Percentiles rank a stretch among this genome's conserved stretches.
These are phyloP conservation scores for Trachymyrmex cornetzi DNA, from an alignment of 1,140 invertebrate genomes.

Conservation along the genomic window DNA sequence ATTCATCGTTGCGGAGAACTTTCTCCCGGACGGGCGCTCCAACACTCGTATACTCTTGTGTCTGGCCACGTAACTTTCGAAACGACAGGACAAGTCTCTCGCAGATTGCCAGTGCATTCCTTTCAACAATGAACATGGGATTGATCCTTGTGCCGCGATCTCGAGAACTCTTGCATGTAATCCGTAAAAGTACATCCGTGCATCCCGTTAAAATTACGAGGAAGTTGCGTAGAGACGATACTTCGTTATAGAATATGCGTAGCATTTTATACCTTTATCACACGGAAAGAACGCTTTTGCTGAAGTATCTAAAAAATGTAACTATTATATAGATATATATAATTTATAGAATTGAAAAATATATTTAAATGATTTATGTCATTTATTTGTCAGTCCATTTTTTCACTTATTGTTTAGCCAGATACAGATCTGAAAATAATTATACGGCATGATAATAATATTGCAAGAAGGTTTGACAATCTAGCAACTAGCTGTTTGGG, in stretches of 20 bases:
- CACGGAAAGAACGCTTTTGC: too few species aligned
- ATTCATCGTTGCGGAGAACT: slow-evolving; percentile 74
- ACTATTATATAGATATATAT: too few species aligned
- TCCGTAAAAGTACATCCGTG: neutral
- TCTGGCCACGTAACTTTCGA: slow-evolving; percentile 67
- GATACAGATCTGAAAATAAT: too few species aligned
- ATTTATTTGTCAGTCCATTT: too few species aligned
- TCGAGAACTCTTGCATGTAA: neutral
- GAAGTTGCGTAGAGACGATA: neutral
- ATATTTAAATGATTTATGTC: too few species aligned
- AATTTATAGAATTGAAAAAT: too few species aligned
- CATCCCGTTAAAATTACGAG: neutral
- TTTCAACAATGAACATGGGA: neutral
- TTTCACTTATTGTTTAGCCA: too few species aligned
- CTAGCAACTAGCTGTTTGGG: too few species aligned
- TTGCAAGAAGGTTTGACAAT: too few species aligned
- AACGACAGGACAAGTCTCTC: slow-evolving; percentile 47
- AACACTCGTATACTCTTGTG: slow-evolving; percentile 52
- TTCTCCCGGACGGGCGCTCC: slow-evolving; percentile 64
- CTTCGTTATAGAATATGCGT: neutral
- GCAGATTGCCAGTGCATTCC: slow-evolving; percentile 12
- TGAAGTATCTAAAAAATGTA: too few species aligned
- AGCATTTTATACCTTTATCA: too few species aligned
- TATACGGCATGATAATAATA: too few species aligned
- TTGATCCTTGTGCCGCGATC: neutral